Evolutionary conservation across 2,888 invertebrate species (phyloP).

Genomic region (Drosophila anomelani): DNA sequence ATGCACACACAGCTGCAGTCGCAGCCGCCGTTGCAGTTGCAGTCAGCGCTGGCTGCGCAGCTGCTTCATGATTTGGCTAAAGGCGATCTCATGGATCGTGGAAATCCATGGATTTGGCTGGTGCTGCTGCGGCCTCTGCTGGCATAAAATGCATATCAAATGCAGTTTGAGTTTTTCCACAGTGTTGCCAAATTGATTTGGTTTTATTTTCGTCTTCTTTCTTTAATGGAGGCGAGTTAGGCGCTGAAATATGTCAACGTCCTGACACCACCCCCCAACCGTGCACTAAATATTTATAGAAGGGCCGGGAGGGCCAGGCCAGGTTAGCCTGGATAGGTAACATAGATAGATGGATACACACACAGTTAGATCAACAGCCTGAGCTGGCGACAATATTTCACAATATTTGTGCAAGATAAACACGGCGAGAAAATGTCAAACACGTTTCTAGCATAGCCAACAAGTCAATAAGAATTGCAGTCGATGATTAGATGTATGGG

Average conservation of each 20-base stretch:
- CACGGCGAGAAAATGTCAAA: constrained; percentile 67
- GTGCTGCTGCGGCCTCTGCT: constrained; percentile 45
- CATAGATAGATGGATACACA: constrained; percentile 19
- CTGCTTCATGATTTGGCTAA: constrained; percentile 21
- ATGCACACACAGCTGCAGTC: constrained; percentile 63
- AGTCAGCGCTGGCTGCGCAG: constrained; percentile 21
- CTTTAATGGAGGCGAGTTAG: constrained; percentile 51
- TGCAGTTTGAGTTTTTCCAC: constrained; percentile 68
- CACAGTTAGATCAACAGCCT: constrained; percentile 12
- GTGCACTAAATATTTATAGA: constrained; percentile 40
- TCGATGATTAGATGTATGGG: constrained; percentile 1
- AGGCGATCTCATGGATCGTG: constrained; percentile 28
- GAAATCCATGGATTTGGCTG: constrained; percentile 26
- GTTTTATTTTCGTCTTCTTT: constrained; percentile 46
- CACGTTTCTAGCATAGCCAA: constrained; percentile 68
- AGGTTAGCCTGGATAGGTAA: constrained; percentile 5
- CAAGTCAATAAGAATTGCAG: constrained; percentile 61
- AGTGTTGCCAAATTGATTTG: constrained; percentile 72
- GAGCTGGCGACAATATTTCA: constrained; percentile 48
- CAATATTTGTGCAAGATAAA: constrained; percentile 60
- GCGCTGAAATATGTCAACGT: constrained; percentile 66
- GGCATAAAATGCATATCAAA: constrained; percentile 64
- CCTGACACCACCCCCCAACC: constrained; percentile 36
- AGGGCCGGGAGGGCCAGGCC: constrained; percentile 21
- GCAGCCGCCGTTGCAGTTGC: constrained; percentile 23